Evolutionary conservation across 2,888 invertebrate genomes (phyloP).

Genomic region (Branchinecta sandiegonensis): DNA sequence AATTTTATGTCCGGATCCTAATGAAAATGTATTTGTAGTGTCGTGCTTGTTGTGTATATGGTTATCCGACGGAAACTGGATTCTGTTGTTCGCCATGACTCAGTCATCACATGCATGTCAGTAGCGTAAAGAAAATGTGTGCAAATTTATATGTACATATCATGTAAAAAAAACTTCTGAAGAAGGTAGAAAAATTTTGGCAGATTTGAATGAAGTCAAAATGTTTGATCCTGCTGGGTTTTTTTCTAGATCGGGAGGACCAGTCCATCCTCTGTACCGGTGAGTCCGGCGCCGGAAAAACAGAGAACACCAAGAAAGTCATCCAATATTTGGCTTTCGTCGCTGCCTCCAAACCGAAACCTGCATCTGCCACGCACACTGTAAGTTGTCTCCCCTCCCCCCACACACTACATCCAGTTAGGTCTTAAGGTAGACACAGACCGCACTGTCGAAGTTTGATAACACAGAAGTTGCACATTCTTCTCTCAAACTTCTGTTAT

Average conservation of each 20-base stretch:
- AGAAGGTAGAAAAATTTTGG: background rate
- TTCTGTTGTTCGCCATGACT: background rate
- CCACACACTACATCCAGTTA: background rate
- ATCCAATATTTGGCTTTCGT: conserved; percentile 99
- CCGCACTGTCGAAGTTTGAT: background rate
- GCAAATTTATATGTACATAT: background rate
- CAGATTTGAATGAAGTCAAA: background rate
- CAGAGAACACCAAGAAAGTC: conserved; percentile 99
- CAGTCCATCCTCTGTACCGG: conserved; percentile 99
- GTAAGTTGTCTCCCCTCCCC: conserved; percentile 30
- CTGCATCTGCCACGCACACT: conserved; percentile 34
- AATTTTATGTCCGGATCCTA: background rate
- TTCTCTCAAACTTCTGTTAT: background rate
- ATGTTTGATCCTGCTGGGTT: conserved; percentile 22
- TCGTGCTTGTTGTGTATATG: too few relatives aligned
- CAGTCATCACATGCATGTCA: background rate
- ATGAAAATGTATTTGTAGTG: too few relatives aligned
- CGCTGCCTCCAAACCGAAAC: conserved; percentile 88
- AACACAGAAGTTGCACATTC: background rate
- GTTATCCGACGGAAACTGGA: too few relatives aligned
- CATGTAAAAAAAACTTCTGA: background rate
- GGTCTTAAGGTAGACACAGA: conserved; percentile 14
- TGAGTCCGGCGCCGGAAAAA: conserved; percentile 99
- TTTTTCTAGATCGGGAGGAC: conserved; percentile 82
- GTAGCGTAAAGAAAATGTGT: background rate